Evolutionary conservation across 1,140 invertebrate genomes (phyloP), one percentile per base, ranked within the genome.

Genomic region (Apis dorsata): DNA sequence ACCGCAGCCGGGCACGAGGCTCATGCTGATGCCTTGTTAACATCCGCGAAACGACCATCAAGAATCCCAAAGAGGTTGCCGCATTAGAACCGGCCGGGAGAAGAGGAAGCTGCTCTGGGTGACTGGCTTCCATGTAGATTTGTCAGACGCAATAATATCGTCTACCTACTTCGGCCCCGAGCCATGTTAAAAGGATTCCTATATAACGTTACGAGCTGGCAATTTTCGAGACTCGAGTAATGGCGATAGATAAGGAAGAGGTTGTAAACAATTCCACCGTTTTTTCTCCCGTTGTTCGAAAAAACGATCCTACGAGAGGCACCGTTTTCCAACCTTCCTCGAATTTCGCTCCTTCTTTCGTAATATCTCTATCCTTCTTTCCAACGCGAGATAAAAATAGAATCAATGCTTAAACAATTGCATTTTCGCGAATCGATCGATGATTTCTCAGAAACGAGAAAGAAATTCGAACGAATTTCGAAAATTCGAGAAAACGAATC

Each of bases 21-120:
- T 84, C 91, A 92, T 92, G 91, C 90, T 91, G 91, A 93, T 91
- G 91, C 90, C 93, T 93, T 93, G 93, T 94, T 93, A 93, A 94
- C 92, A 93, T 93, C 90, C 89, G 92, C 92, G 91, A 93, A 93
- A 93, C 91, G 92, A 93, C 88, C 91, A 84, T 89, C 89, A 91
- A 89, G 92, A 92, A 93, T 93, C 90, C 91, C 86, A 92, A 93
- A 93, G 89, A 92, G 91, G 88, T 91, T 92, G 93, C 93, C 92
- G 89, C 88, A 93, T 88, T 85, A 87, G 70, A 86, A 85, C 82
- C 57, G 73, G 72, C 59, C 69, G 70, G 74, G 62, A 84, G n/a
- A 66, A 73, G 85, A 57, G 17, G 62, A 87, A 86, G 63, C 73
- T 77, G 66, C 74, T 84, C 66, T 51, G 71, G 55, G 34, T 66